Evolutionary conservation across 2,113 vertebrate species (phyloP).

Genomic region (Junco hyemalis): DNA sequence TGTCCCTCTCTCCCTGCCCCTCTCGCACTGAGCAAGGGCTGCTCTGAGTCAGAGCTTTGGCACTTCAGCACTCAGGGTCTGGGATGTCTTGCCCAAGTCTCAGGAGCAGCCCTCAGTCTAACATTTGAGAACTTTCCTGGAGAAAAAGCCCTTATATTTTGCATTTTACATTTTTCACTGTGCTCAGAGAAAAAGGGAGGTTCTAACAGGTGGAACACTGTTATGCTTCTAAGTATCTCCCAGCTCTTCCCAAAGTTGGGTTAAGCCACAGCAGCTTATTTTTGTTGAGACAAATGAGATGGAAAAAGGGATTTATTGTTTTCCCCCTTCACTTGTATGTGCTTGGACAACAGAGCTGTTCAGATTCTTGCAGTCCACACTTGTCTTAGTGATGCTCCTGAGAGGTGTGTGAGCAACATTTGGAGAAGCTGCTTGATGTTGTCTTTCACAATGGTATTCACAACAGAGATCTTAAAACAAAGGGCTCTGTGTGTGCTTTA

Average conservation of each 20-base stretch:
- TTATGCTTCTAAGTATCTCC: not conserved
- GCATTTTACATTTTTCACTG: not conserved
- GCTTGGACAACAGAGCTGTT: not conserved
- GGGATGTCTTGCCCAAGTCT: not conserved
- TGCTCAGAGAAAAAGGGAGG: not conserved
- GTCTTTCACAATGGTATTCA: not conserved
- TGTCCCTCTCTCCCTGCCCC: not conserved
- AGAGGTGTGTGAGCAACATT: not conserved
- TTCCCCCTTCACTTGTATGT: not conserved
- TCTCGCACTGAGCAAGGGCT: not conserved
- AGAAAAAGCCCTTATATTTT: not conserved
- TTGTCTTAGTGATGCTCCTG: not conserved
- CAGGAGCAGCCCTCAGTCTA: not conserved
- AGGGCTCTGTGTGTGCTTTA: slow-evolving; percentile 28
- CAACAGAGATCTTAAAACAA: slow-evolving; percentile 51
- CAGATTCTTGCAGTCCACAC: slow-evolving; percentile 1
- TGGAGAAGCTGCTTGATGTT: slow-evolving; percentile 19
- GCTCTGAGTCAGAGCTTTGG: not conserved
- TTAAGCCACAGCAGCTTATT: slow-evolving; percentile 1
- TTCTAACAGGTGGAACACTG: not conserved
- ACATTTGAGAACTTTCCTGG: not conserved
- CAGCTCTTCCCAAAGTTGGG: not conserved
- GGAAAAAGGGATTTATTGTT: not conserved
- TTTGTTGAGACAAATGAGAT: not conserved
- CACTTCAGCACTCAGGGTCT: rapidly evolving